Evolutionary conservation across 2,888 invertebrate genomes (phyloP), one percentile per base, ranked within the genome.

Genomic region (Acrobasis suavella): DNA sequence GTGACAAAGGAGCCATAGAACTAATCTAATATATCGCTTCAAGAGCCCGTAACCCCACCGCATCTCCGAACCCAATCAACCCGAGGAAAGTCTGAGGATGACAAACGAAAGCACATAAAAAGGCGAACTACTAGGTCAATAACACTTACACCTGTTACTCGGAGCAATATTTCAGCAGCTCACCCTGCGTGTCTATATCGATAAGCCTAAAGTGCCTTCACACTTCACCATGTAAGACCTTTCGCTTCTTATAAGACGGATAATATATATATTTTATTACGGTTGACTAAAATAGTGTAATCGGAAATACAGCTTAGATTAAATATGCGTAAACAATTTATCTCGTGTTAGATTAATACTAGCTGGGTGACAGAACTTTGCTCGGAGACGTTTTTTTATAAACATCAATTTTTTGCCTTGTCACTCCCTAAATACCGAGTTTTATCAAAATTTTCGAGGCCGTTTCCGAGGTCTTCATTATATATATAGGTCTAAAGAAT

Each of bases 81-180:
- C 49, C 56, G 60, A 56, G 55, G 64, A 69, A 66, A 63, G 51
- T 51, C 50, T 59, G 60, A 56, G 58, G 64, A 69, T 71, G 67
- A 71, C 72, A 75, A 70, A 70, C 74, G 72, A 71, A 66, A 70
- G 67, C 69, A 56, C 62, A 66, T 69, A 71, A 75, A 75, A 74
- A 73, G 69, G 74, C 65, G 63, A 70, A 69, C 66, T 68, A 67
- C 64, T 71, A 59, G 59, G 65, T 66, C 67, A 67, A 67, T 68
- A 69, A 72, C 71, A 67, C 69, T 69, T 77, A 74, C 79, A 81
- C 78, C 81, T 82, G 77, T 81, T 81, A 80, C 82, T 58, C 72
- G 65, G 49, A 61, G 64, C 65, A 68, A 75, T 80, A 76, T 76
- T 76, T 77, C 73, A 77, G 54, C 60, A 58, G 58, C 64, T 62